phyloP scores from a whole-genome alignment of 2,797 vertebrate species.

The Ambastaia sidthimunki region DNA sequence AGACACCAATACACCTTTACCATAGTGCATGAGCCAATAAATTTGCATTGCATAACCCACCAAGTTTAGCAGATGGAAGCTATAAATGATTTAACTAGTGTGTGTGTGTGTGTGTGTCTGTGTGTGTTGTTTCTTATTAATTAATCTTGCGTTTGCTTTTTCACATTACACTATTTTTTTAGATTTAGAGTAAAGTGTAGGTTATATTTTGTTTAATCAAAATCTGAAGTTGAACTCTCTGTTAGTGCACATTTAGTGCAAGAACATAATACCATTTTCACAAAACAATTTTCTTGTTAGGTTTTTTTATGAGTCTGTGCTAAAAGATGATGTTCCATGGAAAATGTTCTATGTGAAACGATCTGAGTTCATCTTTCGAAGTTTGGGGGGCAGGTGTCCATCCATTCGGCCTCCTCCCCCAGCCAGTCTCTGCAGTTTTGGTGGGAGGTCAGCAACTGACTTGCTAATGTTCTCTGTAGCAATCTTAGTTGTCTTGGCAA shows the following conservation, averaged over 20 bases:
- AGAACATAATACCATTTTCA: too few relatives aligned
- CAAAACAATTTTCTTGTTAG: too few relatives aligned
- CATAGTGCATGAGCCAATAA: too few relatives aligned
- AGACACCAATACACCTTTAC: too few relatives aligned
- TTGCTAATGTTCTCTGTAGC: slow-evolving; percentile 93
- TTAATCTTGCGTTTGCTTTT: not conserved
- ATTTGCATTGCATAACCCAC: too few relatives aligned
- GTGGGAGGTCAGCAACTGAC: slow-evolving; percentile 96
- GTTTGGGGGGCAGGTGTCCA: slow-evolving; percentile 94
- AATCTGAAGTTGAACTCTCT: too few relatives aligned
- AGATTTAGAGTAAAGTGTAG: not conserved
- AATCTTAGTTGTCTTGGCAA: slow-evolving; percentile 87
- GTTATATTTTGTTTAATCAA: not conserved
- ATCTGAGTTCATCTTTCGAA: slow-evolving; percentile 99
- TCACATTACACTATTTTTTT: not conserved
- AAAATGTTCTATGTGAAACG: slow-evolving; percentile 88
- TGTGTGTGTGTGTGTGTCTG: too few relatives aligned
- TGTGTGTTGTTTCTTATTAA: too few relatives aligned
- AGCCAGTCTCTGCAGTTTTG: slow-evolving; percentile 95
- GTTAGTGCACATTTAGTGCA: too few relatives aligned
- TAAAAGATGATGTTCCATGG: not conserved
- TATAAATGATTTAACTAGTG: too few relatives aligned
- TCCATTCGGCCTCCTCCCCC: slow-evolving; percentile 91
- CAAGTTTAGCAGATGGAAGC: too few relatives aligned
- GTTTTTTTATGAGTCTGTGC: too few relatives aligned